Evolutionary conservation across 2,888 invertebrate species (phyloP).

Genomic region (Proisotoma minuta): DNA sequence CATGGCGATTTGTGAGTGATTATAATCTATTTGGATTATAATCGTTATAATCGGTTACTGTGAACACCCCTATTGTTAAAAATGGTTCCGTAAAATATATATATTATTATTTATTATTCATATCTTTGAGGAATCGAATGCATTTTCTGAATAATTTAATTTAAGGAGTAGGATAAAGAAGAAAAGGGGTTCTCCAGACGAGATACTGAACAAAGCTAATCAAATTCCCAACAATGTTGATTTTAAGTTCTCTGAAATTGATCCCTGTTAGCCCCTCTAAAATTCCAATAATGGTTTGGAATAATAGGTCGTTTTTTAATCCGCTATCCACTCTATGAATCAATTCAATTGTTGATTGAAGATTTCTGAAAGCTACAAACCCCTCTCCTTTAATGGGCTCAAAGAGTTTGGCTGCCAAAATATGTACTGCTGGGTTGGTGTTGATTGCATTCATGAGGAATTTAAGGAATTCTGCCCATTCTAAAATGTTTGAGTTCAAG

Average conservation of each 20-base stretch:
- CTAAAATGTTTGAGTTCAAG: not conserved
- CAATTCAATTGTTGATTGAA: not conserved
- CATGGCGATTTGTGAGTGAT: too few species aligned
- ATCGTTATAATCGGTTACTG: too few species aligned
- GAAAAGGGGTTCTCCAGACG: conserved; percentile 20
- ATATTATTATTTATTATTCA: too few species aligned
- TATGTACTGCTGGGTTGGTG: not conserved
- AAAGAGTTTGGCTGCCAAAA: not conserved
- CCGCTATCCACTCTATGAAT: not conserved
- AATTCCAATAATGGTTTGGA: not conserved
- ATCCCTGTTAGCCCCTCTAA: not conserved
- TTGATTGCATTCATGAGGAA: not conserved
- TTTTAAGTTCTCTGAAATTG: conserved; percentile 8
- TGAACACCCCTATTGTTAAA: too few species aligned
- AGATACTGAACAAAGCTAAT: conserved; percentile 11
- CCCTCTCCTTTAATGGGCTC: not conserved
- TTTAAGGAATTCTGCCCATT: not conserved
- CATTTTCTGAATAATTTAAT: not conserved
- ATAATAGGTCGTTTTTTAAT: not conserved
- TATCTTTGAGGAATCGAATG: too few species aligned
- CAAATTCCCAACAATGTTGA: conserved; percentile 11
- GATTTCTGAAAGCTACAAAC: not conserved
- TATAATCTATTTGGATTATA: too few species aligned
- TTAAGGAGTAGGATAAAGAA: not conserved
- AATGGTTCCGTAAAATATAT: too few species aligned